Conservation (phyloP, 1,140 invertebrate species). For the Nebria ingens region DNA sequence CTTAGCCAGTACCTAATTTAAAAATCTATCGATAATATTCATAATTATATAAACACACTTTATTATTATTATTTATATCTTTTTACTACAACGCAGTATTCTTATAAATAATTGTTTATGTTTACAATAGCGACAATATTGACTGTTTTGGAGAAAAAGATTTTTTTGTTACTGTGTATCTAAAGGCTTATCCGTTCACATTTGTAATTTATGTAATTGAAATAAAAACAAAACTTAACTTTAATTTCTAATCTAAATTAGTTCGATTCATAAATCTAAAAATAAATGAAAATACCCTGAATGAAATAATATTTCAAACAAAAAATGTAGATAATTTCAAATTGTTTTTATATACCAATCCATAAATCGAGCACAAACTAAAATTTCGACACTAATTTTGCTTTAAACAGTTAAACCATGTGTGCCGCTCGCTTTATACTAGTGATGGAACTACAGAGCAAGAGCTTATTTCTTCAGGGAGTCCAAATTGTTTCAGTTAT, state of each 20-base stretch:
- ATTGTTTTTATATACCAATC: too few species aligned
- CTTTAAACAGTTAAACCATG: too few species aligned
- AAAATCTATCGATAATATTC: conserved; percentile 7
- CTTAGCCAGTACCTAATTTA: conserved; percentile 8
- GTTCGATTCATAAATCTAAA: too few species aligned
- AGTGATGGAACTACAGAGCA: too few species aligned
- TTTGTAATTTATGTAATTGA: conserved; percentile 5
- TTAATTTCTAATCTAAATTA: neutral
- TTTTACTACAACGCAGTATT: conserved; percentile 8
- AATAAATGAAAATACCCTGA: too few species aligned
- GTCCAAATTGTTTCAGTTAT: too few species aligned
- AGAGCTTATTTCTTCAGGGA: too few species aligned
- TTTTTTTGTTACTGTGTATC: neutral
- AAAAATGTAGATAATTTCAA: too few species aligned
- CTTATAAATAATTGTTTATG: neutral
- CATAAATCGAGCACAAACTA: too few species aligned
- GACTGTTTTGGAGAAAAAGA: neutral
- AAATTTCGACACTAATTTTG: too few species aligned
- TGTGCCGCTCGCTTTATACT: too few species aligned
- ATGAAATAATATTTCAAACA: too few species aligned
- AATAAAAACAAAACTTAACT: conserved; percentile 5
- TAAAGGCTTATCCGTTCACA: neutral
- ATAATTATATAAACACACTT: neutral
- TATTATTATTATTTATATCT: conserved; percentile 6
- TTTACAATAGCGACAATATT: neutral